phyloP scores from a whole-genome alignment of 2,113 vertebrate species.

The Mellivora capensis region DNA sequence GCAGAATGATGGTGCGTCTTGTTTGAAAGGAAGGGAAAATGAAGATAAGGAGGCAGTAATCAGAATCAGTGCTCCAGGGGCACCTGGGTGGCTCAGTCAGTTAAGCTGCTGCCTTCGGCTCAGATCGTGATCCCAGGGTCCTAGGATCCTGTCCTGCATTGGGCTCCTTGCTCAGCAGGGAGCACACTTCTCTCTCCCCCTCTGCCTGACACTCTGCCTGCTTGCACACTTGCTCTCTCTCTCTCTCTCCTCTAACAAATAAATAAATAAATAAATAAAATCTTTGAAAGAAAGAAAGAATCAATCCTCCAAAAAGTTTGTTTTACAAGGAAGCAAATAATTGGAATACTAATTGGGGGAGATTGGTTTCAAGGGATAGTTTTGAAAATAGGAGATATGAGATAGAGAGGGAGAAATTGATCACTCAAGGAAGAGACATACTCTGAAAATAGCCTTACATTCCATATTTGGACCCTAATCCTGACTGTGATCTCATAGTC shows the following conservation, averaged over 20 bases:
- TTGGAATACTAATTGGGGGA: background rate
- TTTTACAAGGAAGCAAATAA: background rate
- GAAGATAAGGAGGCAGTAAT: background rate
- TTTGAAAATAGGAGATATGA: background rate
- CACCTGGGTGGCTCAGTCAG: too few relatives aligned
- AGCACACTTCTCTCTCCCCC: too few relatives aligned
- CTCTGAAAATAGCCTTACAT: background rate
- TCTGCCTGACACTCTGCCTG: too few relatives aligned
- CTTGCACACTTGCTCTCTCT: too few relatives aligned
- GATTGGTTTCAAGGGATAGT: background rate
- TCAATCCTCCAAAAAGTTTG: background rate
- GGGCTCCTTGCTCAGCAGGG: too few relatives aligned
- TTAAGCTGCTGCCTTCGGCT: too few relatives aligned
- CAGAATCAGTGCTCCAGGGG: background rate
- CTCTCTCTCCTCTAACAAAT: too few relatives aligned
- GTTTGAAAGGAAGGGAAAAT: background rate
- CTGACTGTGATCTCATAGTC: background rate
- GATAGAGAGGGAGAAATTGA: background rate
- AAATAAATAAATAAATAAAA: too few relatives aligned
- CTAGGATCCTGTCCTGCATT: too few relatives aligned
- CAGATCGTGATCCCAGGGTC: too few relatives aligned
- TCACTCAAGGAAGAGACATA: background rate
- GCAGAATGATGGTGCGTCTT: background rate
- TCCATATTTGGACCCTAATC: background rate
- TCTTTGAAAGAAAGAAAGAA: background rate